These are phyloP conservation scores for Cactoblastis cactorum DNA, from an alignment of 2,888 invertebrate species.

Conservation along the genomic window DNA sequence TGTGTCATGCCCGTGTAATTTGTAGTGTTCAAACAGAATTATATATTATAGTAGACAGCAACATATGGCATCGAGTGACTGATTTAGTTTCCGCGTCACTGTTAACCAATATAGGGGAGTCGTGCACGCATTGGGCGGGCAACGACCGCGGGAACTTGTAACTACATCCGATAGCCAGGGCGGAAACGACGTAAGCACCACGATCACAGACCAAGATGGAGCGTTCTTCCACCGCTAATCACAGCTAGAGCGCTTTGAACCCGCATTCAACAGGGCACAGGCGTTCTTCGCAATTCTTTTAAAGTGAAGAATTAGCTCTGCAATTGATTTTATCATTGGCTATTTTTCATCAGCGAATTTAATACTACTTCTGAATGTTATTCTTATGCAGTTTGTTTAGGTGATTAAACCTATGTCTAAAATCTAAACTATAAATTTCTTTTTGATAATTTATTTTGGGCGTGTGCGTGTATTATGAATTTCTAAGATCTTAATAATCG, in stretches of 20 bases:
- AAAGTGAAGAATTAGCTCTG: slow-evolving; percentile 5
- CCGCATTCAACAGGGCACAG: slow-evolving; percentile 47
- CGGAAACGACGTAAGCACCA: slow-evolving; percentile 49
- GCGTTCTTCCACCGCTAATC: slow-evolving; percentile 33
- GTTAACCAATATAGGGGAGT: slow-evolving; percentile 69
- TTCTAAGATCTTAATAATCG: too few relatives aligned
- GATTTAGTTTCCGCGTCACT: slow-evolving; percentile 54
- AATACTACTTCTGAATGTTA: too few relatives aligned
- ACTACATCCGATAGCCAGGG: slow-evolving; percentile 62
- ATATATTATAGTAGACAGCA: slow-evolving; percentile 4
- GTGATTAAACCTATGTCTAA: too few relatives aligned
- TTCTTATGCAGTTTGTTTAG: too few relatives aligned
- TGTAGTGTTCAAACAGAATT: not conserved
- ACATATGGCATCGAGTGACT: slow-evolving; percentile 31
- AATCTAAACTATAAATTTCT: too few relatives aligned
- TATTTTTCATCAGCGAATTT: not conserved
- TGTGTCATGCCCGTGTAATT: not conserved
- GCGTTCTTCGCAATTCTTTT: slow-evolving; percentile 49
- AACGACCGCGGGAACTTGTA: slow-evolving; percentile 78
- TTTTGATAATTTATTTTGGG: too few relatives aligned
- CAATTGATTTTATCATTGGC: not conserved
- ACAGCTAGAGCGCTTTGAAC: slow-evolving; percentile 60
- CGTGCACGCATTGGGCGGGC: slow-evolving; percentile 66
- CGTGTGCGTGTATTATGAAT: too few relatives aligned
- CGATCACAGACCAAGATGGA: slow-evolving; percentile 31